These are phyloP conservation scores for Muricea muricata DNA, from an alignment of 92 coral and sea anemone species.

Conservation along the genomic window DNA sequence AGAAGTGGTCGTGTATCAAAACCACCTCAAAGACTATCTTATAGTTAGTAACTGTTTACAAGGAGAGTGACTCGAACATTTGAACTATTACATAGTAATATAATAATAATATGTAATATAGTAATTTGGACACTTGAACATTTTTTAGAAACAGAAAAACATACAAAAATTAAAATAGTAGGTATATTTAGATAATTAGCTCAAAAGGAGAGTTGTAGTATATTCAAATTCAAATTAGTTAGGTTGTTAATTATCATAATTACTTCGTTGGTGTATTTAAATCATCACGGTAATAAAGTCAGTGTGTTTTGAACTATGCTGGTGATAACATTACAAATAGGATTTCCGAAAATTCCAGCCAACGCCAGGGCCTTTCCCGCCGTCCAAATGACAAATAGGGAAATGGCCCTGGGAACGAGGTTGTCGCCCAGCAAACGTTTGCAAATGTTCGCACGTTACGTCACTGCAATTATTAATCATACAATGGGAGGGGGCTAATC, in stretches of 20 bases:
- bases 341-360: too few relatives aligned
- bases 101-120: background rate
- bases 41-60: background rate
- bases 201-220: conserved; percentile 13
- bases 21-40: conserved; percentile 27
- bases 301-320: too few relatives aligned
- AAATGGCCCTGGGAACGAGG: too few relatives aligned
- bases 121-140: background rate
- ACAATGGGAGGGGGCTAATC: too few relatives aligned
- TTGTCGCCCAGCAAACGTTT: too few relatives aligned
- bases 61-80: too few relatives aligned
- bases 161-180: background rate
- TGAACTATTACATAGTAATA: too few relatives aligned
- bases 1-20: conserved; percentile 20
- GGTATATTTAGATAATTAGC: background rate
- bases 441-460: too few relatives aligned
- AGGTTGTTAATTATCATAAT: background rate
- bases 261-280: background rate
- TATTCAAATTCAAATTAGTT: conserved; percentile 15
- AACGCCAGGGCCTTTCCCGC: too few relatives aligned
- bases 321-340: too few relatives aligned
- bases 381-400: too few relatives aligned
- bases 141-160: background rate
- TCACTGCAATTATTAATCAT: too few relatives aligned
- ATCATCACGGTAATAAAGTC: background rate